Conservation (phyloP, 2,113 vertebrate species). For the Carollia perspicillata region DNA sequence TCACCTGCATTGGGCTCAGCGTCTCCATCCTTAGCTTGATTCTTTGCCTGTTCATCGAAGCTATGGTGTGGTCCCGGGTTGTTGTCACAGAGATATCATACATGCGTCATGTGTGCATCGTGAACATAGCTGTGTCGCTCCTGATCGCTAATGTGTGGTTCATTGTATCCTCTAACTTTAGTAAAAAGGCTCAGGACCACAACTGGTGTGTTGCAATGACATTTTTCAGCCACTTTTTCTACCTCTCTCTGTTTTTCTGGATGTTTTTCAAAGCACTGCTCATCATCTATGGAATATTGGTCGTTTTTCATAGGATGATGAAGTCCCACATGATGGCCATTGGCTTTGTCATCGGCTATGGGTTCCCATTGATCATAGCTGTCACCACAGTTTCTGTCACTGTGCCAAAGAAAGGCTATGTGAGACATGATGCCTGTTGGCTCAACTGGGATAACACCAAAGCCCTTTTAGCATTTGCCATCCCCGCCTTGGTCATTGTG, state of each 20-base stretch:
- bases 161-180: constrained; percentile 76
- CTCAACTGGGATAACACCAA: constrained; percentile 87
- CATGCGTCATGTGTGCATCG: constrained; percentile 88
- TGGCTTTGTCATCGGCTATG: constrained; percentile 87
- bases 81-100: constrained; percentile 85
- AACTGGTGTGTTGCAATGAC: constrained; percentile 84
- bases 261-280: constrained; percentile 90
- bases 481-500: constrained; percentile 88
- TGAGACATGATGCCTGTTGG: constrained; percentile 85
- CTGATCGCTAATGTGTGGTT: constrained; percentile 88
- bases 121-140: constrained; percentile 88
- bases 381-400: constrained; percentile 86
- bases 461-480: constrained; percentile 87
- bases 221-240: constrained; percentile 92
- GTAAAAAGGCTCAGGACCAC: constrained; percentile 25
- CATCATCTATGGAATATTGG: constrained; percentile 87
- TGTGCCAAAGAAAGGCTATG: constrained; percentile 80
- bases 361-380: constrained; percentile 87
- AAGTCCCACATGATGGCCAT: constrained; percentile 82
- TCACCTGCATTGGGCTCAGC: constrained; percentile 85
- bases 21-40: constrained; percentile 87
- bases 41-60: constrained; percentile 87
- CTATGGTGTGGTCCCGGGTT: constrained; percentile 83
- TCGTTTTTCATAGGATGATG: constrained; percentile 86
- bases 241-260: constrained; percentile 93